These are phyloP conservation scores for Sylvilagus bachmani DNA, from an alignment of 2,113 vertebrate species.

Conservation along the genomic window DNA sequence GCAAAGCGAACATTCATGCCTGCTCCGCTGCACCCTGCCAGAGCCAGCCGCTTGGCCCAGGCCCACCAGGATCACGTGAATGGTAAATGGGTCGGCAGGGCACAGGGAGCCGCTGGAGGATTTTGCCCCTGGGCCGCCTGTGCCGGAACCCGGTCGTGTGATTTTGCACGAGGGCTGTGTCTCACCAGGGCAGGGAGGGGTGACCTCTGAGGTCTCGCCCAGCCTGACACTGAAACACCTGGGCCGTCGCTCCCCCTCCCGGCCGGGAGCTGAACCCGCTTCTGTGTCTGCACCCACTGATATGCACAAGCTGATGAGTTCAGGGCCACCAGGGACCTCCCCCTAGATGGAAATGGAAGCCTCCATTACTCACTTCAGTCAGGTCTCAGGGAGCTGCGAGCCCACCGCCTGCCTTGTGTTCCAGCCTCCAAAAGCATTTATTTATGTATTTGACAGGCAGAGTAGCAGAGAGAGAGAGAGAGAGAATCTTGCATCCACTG, in stretches of 20 bases:
- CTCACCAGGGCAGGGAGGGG: background rate
- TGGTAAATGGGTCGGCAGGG: background rate
- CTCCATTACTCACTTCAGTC: background rate
- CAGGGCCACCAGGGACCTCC: background rate
- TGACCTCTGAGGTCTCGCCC: background rate
- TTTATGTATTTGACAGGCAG: too few species aligned
- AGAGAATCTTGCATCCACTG: too few species aligned
- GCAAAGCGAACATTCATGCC: background rate
- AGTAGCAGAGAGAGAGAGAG: too few species aligned
- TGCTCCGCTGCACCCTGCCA: background rate
- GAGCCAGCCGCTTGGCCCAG: background rate
- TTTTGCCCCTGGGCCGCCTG: background rate
- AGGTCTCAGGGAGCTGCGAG: background rate
- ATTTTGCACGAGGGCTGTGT: background rate
- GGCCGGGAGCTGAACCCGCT: background rate
- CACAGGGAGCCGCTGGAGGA: background rate
- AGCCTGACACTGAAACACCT: too few species aligned
- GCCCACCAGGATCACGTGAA: background rate
- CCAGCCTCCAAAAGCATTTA: background rate
- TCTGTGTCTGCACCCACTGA: background rate
- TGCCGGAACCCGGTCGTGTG: background rate
- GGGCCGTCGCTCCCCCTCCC: background rate
- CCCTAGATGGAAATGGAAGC: background rate
- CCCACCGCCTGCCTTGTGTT: background rate
- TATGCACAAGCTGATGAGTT: rapidly evolving